phyloP scores from a whole-genome alignment of 2,888 invertebrate genomes.

The Rhagium mordax region DNA sequence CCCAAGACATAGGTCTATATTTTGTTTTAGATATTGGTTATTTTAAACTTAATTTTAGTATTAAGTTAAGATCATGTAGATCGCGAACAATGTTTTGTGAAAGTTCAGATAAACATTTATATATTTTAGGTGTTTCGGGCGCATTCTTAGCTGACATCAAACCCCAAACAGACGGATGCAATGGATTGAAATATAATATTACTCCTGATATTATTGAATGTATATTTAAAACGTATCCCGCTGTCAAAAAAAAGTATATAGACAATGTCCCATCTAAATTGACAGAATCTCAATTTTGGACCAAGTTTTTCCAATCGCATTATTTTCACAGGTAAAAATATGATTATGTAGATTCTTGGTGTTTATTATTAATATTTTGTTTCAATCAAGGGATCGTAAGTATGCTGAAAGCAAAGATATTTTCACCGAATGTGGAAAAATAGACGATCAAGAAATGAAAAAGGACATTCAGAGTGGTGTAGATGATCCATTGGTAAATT shows the following conservation, averaged over 20 bases:
- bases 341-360: too few species aligned
- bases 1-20: constrained; percentile 86
- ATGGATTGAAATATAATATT: constrained; percentile 96
- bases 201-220: constrained; percentile 97
- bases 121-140: constrained; percentile 77
- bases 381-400: constrained; percentile 81
- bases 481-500: constrained; percentile 87
- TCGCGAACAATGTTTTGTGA: not conserved
- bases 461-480: constrained; percentile 85
- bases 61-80: too few species aligned
- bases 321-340: constrained; percentile 92
- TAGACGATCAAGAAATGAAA: constrained; percentile 89
- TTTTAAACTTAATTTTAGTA: not conserved
- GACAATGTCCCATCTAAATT: constrained; percentile 97
- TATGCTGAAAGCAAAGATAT: constrained; percentile 93
- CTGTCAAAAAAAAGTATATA: constrained; percentile 95
- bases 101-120: not conserved
- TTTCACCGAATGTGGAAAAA: constrained; percentile 97
- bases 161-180: constrained; percentile 96
- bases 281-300: constrained; percentile 98
- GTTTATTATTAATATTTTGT: too few species aligned
- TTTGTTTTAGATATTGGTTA: not conserved
- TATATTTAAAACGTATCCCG: constrained; percentile 99
- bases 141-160: constrained; percentile 93
- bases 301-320: constrained; percentile 99